These are phyloP conservation scores for Sebastes vulpes DNA, from an alignment of 2,797 vertebrate species.

Conservation along the genomic window DNA sequence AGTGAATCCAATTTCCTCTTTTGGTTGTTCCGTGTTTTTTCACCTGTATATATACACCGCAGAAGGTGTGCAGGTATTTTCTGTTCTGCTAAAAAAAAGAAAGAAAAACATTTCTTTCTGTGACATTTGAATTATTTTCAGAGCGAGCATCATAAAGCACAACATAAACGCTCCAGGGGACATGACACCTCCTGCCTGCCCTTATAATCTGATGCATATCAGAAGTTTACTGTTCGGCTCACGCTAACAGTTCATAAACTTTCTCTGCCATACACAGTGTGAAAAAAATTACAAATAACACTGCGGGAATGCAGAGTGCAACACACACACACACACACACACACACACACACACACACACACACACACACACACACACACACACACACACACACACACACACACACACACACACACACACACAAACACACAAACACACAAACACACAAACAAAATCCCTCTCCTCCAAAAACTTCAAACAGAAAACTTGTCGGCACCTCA, in stretches of 20 bases:
- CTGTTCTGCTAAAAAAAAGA: background rate
- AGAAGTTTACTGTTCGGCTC: background rate
- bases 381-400: background rate
- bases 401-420: too few species aligned
- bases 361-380: too few species aligned
- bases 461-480: conserved; percentile 29
- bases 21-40: background rate
- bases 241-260: background rate
- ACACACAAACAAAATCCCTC: background rate
- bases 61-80: background rate
- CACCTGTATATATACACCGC: background rate
- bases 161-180: background rate
- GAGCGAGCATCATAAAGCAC: background rate
- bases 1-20: background rate
- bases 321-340: background rate
- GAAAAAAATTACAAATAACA: background rate
- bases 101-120: background rate
- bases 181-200: background rate
- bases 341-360: background rate
- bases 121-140: conserved; percentile 1
- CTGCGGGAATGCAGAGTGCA: background rate
- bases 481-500: conserved; percentile 17
- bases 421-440: too few species aligned
- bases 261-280: background rate
- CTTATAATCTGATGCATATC: background rate